Percentiles rank a stretch among this genome's conserved stretches.
Evolutionary conservation across 2,888 invertebrate genomes (phyloP).

Genomic region (Diarsia brunnea): DNA sequence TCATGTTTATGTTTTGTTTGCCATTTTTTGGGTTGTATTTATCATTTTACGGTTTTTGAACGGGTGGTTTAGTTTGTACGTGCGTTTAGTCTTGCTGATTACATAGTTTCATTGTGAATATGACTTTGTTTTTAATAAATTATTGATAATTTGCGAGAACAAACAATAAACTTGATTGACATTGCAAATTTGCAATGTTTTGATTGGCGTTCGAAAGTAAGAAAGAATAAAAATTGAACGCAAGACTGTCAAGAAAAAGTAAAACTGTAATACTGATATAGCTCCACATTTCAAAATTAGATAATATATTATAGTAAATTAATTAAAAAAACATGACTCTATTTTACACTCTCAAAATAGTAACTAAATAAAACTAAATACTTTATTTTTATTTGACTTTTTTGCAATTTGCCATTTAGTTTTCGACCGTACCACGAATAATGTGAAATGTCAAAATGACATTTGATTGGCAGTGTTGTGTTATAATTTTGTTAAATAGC

Average conservation of each 20-base stretch:
- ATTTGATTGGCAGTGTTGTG: slow-evolving; percentile 1
- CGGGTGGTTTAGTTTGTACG: neutral
- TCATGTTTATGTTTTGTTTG: slow-evolving; percentile 71
- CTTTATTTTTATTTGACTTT: neutral
- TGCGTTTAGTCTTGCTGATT: slow-evolving; percentile 11
- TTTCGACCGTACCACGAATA: slow-evolving; percentile 15
- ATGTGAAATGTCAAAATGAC: slow-evolving; percentile 41
- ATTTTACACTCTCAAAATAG: neutral
- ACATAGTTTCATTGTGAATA: slow-evolving; percentile 31
- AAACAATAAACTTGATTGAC: slow-evolving; percentile 23
- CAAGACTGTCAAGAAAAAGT: neutral
- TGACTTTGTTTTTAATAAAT: slow-evolving; percentile 7
- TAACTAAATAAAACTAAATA: neutral
- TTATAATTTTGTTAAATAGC: neutral
- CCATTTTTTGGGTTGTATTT: slow-evolving; percentile 19
- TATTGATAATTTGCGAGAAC: neutral
- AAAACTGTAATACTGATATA: too few relatives aligned
- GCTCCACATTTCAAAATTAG: neutral
- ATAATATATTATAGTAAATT: neutral
- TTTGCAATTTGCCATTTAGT: neutral
- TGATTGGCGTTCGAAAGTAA: slow-evolving; percentile 35
- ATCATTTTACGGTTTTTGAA: slow-evolving; percentile 8
- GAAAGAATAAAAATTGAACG: fast-evolving
- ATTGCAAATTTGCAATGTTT: slow-evolving; percentile 50
- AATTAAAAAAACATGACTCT: neutral